Base-by-base conservation (phyloP, 2,797 vertebrate species). In the Microhierax caerulescens region DNA sequence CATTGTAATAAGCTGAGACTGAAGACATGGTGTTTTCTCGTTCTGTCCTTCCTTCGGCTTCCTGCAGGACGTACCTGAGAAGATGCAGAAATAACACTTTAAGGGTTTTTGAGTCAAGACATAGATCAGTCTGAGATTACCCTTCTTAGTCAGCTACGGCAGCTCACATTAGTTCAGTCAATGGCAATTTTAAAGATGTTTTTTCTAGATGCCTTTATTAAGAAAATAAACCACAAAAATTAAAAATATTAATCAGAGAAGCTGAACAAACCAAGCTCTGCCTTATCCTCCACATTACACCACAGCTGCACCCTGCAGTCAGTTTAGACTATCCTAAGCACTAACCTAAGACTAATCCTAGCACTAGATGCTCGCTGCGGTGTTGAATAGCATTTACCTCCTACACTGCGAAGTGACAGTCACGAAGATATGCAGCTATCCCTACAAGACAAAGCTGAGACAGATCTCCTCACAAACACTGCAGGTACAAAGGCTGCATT, bases 1-100 rank as follows among this genome's bases (percentile, higher is more conserved):
- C 98, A 10, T 97, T 95, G 82, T 99, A 99, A 97, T 98, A 99
- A 32, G 99, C 98, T 5, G 98, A 98, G 24, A 99, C 97, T 81
- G 98, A 98, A 81, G 98, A 98, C 99, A 99, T 99, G 94, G 65
- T 93, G 97, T 20, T 89, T 76, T 87, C 86, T 96, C 74, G 12
- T 54, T 85, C 87, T 61, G 43, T 95, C n/a, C 86, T 96, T 78
- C 27, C 90, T 86, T 88, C 13, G 92, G 63, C 73, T 91, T 96
- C 94, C 89, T 63, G 74, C 47, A 95, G 93, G 92, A 95, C 75
- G 76, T 88, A 98, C 97, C 98, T 99, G 95, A 53, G 64, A 90
- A 90, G 47, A 89, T 72, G 61, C 20, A 93, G 60, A 86, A 90
- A 95, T 7, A 68, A 93, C 67, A 27, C 16, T 72, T 95, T 51